Percentiles rank a stretch among this genome's conserved stretches.
Evolutionary conservation across 2,113 vertebrate genomes (phyloP).

Genomic region (Picathartes gymnocephalus): DNA sequence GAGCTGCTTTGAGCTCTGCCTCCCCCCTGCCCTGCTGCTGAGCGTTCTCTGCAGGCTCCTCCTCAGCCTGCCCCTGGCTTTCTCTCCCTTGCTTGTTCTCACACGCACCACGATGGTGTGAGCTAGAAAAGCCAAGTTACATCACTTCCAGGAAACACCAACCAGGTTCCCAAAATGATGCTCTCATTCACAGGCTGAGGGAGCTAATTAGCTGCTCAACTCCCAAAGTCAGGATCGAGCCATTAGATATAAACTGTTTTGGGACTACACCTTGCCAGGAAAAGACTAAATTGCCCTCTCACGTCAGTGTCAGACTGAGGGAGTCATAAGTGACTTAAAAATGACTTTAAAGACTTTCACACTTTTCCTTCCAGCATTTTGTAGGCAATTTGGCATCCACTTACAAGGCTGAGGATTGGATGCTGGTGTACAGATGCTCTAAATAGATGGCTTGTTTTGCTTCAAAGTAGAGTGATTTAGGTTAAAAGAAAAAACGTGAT

Average conservation of each 20-base stretch:
- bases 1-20: background rate
- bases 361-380: background rate
- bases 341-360: background rate
- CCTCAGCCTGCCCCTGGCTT: background rate
- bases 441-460: slow-evolving; percentile 46
- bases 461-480: slow-evolving; percentile 18
- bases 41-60: background rate
- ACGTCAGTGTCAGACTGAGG: background rate
- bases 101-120: background rate
- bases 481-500: background rate
- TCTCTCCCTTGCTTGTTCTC: background rate
- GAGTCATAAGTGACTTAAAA: background rate
- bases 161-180: background rate
- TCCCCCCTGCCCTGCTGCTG: background rate
- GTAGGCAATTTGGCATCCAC: slow-evolving; percentile 15
- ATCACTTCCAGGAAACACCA: background rate
- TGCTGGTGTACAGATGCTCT: background rate
- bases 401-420: background rate
- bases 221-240: background rate
- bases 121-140: background rate
- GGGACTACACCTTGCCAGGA: background rate
- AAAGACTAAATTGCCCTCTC: slow-evolving; percentile 10
- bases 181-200: background rate
- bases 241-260: background rate
- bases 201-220: background rate